Evolutionary conservation across 2,888 invertebrate genomes (phyloP).

Genomic region (Idaea dimidiata): DNA sequence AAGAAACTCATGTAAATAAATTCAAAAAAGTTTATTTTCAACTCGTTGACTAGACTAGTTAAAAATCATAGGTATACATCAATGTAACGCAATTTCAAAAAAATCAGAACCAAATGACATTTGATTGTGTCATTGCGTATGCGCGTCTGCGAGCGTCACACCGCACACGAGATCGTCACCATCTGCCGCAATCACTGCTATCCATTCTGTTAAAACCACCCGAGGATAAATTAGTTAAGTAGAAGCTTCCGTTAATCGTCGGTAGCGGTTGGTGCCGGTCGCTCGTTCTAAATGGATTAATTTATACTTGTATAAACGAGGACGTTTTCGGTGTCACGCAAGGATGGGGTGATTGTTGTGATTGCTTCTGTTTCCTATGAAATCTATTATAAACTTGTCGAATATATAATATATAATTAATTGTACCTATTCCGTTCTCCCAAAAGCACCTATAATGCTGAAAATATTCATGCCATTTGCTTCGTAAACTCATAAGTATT

Average conservation of each 20-base stretch:
- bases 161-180: slow-evolving; percentile 64
- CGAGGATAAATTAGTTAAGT: slow-evolving; percentile 82
- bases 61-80: too few relatives aligned
- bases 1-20: too few relatives aligned
- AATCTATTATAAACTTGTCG: slow-evolving; percentile 38
- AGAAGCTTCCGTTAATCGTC: slow-evolving; percentile 82
- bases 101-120: slow-evolving; percentile 34
- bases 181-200: slow-evolving; percentile 78
- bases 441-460: neutral
- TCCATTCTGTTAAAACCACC: slow-evolving; percentile 82
- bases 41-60: too few relatives aligned
- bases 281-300: slow-evolving; percentile 80
- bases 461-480: neutral
- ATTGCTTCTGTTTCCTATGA: slow-evolving; percentile 77
- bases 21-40: too few relatives aligned
- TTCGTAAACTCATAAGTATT: neutral
- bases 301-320: slow-evolving; percentile 80
- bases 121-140: slow-evolving; percentile 46
- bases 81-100: neutral
- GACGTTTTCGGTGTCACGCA: slow-evolving; percentile 80
- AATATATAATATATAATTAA: neutral
- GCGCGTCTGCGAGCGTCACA: slow-evolving; percentile 56
- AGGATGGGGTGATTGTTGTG: slow-evolving; percentile 80
- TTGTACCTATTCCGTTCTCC: neutral
- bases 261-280: slow-evolving; percentile 71